phyloP scores from a whole-genome alignment of 2,888 invertebrate species.

The Pardosa pseudoannulata region DNA sequence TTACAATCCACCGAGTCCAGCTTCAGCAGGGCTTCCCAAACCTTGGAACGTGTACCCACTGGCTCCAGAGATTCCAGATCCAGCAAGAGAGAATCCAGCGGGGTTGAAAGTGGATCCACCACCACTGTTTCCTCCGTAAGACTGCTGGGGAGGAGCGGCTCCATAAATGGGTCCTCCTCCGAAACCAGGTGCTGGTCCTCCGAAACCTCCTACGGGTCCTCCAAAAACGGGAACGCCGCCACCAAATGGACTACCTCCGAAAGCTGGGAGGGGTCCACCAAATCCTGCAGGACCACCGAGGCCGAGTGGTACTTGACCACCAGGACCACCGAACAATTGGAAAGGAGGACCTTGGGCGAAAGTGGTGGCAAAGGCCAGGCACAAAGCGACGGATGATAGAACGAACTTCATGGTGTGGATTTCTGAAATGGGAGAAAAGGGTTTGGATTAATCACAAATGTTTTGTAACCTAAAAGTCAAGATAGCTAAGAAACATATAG shows the following conservation, averaged over 20 bases:
- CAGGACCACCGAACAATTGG: background rate
- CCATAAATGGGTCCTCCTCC: no score
- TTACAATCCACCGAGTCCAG: conserved; percentile 5
- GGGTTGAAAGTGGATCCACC: no score
- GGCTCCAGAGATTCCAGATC: background rate
- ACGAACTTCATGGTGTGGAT: background rate
- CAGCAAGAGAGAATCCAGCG: background rate
- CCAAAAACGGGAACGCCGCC: background rate
- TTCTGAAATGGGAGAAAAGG: no score
- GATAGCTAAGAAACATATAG: no score
- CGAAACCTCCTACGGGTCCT: background rate
- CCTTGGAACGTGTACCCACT: background rate
- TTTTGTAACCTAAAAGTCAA: no score
- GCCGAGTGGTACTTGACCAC: background rate
- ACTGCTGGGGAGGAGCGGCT: no score
- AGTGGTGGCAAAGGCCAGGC: background rate
- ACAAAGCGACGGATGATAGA: background rate
- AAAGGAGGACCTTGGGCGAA: background rate
- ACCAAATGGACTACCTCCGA: background rate
- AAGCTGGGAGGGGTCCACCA: background rate
- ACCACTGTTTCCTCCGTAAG: no score
- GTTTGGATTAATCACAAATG: no score
- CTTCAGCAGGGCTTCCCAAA: background rate
- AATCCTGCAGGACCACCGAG: background rate
- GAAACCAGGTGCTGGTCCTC: no score